phyloP scores from a whole-genome alignment of 2,797 vertebrate species.

The Micropoecilia bifurca region DNA sequence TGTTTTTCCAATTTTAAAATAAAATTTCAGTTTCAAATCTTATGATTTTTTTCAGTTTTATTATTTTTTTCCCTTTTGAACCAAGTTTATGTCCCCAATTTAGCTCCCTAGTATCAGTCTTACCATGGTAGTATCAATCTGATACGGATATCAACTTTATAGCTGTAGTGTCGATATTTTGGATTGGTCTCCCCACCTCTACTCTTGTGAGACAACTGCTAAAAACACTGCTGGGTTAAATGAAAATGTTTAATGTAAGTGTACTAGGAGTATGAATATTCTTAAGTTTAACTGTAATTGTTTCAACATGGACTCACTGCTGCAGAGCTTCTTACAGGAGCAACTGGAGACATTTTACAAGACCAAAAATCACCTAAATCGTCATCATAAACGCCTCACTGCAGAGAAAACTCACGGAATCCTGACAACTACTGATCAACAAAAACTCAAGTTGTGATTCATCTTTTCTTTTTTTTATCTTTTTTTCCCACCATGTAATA shows the following conservation, averaged over 20 bases:
- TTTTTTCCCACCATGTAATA: not conserved
- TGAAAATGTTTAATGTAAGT: not conserved
- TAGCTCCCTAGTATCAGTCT: no score
- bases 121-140: no score
- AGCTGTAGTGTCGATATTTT: no score
- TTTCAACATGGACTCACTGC: not conserved
- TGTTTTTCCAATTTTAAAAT: no score
- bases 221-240: not conserved
- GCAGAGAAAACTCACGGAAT: not conserved
- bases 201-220: not conserved
- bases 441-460: not conserved
- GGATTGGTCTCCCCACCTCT: no score
- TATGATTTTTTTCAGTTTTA: no score
- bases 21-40: no score
- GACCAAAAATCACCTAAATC: not conserved
- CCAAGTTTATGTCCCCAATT: no score
- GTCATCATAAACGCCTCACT: not conserved
- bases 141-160: no score
- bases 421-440: not conserved
- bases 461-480: not conserved
- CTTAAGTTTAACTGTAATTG: not conserved
- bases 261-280: not conserved
- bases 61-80: no score
- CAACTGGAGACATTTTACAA: not conserved
- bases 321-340: not conserved